Evolutionary conservation across 2,797 vertebrate species (phyloP).

Genomic region (Taenioides sp.): DNA sequence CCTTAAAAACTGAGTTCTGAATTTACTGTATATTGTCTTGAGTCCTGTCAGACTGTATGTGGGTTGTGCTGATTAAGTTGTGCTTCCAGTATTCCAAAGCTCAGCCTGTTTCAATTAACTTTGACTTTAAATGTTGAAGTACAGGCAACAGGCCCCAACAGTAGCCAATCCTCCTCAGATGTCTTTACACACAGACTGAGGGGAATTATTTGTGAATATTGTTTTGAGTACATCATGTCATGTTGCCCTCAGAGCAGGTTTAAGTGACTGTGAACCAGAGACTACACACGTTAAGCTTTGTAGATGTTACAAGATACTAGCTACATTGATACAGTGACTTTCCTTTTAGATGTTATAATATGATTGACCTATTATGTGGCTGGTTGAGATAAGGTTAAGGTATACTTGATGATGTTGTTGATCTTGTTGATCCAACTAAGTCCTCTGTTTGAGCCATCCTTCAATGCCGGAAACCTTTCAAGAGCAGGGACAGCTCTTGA

Average conservation of each 20-base stretch:
- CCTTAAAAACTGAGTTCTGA: neutral
- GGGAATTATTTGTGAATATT: slow-evolving; percentile 58
- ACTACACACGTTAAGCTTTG: neutral
- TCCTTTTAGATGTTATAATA: neutral
- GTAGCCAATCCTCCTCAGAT: slow-evolving; percentile 42
- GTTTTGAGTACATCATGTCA: slow-evolving; percentile 31
- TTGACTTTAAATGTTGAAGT: slow-evolving; percentile 24
- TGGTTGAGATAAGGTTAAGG: neutral
- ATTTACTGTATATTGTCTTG: neutral
- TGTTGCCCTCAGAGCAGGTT: slow-evolving; percentile 24
- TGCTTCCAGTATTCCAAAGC: slow-evolving; percentile 28
- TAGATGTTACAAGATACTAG: neutral
- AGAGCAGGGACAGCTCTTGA: neutral
- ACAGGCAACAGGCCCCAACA: slow-evolving; percentile 13
- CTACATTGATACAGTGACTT: neutral
- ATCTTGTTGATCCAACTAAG: neutral
- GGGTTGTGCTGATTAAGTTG: slow-evolving; percentile 19
- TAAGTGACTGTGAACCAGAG: slow-evolving; percentile 34
- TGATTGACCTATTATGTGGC: neutral
- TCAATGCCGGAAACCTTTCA: neutral
- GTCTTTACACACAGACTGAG: slow-evolving; percentile 19
- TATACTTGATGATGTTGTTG: no score
- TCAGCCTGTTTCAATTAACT: slow-evolving; percentile 28
- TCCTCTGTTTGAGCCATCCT: neutral
- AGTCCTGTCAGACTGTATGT: neutral